Base-by-base conservation (phyloP, 2,888 invertebrate species). In the Oasisia sp. region DNA sequence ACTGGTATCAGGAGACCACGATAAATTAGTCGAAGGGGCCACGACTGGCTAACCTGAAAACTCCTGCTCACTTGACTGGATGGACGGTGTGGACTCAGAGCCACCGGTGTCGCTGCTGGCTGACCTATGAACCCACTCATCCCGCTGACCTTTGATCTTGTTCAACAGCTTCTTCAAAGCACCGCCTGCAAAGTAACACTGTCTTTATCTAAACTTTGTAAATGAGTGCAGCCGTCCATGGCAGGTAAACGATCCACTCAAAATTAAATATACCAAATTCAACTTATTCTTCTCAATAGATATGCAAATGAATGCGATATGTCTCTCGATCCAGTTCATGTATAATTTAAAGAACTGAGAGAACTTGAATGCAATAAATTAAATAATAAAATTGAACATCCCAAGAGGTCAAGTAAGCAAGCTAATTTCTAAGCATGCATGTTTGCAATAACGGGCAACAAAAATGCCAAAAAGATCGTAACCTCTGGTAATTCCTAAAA, bases 61-160 rank as follows among this genome's bases (percentile, higher is more conserved):
- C 27, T 74, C 74, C 5, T 74, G 74, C 27, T 74, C 74, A 74
- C 0, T 74, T 74, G 74, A 27, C 7, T 74, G 74, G 50, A 50
- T 50, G 50, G 50, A 50, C 9, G 50, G 50, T 7, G 74, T 74
- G 74, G 74, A 74, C 27, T 74, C 74, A 27, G 74, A 4, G 19
- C 74, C 27, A 27, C 74, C 74, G 74, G 74, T 27, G 19, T 74
- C 74, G 27, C 74, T 74, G 74, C 74, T 74, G 74, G 74, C 74
- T 74, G 74, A 74, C 74, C 74, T 74, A 19, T 74, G 74, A 74
- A 74, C 32, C 89, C 89, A 89, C 14, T 89, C 45, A n/a, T 92
- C 50, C 32, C 92, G 38, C 90, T 92, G 92, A 45, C 89, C 90
- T 50, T 92, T 90, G 56, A 92, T 92, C 89, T 56, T 92, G 89